Conservation (phyloP, 2,113 vertebrate species). For the Dicerorhinus sumatrensis region DNA sequence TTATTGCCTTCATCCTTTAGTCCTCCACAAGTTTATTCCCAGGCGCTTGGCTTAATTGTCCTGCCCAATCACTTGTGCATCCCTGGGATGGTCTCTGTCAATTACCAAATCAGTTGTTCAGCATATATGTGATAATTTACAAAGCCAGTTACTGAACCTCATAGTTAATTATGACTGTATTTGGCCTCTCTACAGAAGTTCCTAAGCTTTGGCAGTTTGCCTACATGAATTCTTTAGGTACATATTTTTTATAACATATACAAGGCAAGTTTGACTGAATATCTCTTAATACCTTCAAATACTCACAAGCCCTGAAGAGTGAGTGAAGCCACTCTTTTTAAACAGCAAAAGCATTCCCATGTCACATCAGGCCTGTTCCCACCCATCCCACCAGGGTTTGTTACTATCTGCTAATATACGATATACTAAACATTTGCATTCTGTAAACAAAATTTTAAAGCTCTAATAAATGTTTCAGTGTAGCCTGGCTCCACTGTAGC, state of each 20-base stretch:
- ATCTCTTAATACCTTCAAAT: slow-evolving; percentile 13
- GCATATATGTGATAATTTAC: background rate
- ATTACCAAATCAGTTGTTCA: background rate
- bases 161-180: background rate
- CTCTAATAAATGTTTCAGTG: background rate
- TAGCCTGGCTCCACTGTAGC: background rate
- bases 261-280: slow-evolving; percentile 12
- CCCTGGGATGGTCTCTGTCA: background rate
- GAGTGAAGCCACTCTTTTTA: background rate
- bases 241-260: slow-evolving; percentile 21
- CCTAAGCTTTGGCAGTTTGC: slow-evolving; percentile 39
- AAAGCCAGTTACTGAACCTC: background rate
- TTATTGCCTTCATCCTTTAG: background rate
- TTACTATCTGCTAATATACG: background rate
- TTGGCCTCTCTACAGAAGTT: background rate
- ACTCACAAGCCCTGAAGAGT: background rate
- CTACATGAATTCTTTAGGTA: background rate
- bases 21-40: background rate
- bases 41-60: background rate
- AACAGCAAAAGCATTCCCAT: background rate
- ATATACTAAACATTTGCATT: slow-evolving; percentile 33
- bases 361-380: background rate
- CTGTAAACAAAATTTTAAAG: slow-evolving; percentile 42
- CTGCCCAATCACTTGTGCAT: background rate
- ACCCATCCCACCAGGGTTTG: slow-evolving; percentile 35